Conservation (phyloP, 1,140 invertebrate genomes). For the Drosophila willistoni region DNA sequence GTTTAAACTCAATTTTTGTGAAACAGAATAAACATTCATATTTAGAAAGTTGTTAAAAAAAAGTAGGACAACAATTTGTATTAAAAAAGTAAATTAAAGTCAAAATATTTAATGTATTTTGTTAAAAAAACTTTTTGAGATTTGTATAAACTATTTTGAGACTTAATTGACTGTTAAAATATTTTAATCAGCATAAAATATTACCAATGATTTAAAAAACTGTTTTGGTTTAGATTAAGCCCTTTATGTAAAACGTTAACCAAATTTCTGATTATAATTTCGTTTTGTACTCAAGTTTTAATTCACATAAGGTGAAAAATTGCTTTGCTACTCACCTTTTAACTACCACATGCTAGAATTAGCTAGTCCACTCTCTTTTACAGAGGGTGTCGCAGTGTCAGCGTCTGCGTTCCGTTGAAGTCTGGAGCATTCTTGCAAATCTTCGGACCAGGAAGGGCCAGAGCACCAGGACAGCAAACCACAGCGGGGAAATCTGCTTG, state of each 20-base stretch:
- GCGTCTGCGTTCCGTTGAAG: constrained; percentile 41
- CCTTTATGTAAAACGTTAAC: neutral
- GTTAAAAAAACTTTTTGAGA: too few species aligned
- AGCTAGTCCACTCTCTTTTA: neutral
- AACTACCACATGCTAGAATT: constrained; percentile 55
- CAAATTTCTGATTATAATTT: neutral
- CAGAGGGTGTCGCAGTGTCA: constrained; percentile 31
- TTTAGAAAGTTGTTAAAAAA: too few species aligned
- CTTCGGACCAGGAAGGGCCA: constrained; percentile 86
- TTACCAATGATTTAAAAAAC: too few species aligned
- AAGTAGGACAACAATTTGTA: too few species aligned
- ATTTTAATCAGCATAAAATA: too few species aligned
- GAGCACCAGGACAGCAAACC: constrained; percentile 84
- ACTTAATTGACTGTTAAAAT: too few species aligned
- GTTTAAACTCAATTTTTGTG: too few species aligned
- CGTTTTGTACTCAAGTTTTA: neutral
- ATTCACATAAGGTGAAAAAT: neutral
- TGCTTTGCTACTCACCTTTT: constrained; percentile 57
- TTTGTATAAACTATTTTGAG: too few species aligned
- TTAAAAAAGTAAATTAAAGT: too few species aligned
- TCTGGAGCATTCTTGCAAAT: constrained; percentile 56
- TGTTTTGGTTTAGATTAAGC: too few species aligned
- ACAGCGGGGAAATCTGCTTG: constrained; percentile 84
- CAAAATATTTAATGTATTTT: too few species aligned
- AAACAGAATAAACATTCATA: too few species aligned